Evolutionary conservation across 2,113 vertebrate genomes (phyloP).

Genomic region (Mesoclemmys tuberculata): DNA sequence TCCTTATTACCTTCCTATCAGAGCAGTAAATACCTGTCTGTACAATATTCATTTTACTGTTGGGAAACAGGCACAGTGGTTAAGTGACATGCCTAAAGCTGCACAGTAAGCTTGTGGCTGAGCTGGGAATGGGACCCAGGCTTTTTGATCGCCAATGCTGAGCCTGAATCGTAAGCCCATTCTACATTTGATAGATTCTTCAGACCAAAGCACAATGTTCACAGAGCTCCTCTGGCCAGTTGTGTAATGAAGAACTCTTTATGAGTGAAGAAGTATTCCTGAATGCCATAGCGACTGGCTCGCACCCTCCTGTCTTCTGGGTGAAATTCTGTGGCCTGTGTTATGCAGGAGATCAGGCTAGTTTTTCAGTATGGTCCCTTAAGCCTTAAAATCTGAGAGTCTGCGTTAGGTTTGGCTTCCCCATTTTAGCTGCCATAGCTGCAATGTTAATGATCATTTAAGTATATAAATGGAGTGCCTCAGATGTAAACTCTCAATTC

Average conservation of each 20-base stretch:
- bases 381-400: not conserved
- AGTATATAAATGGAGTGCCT: not conserved
- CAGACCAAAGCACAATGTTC: not conserved
- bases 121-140: not conserved
- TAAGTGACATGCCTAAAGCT: not conserved
- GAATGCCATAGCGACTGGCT: not conserved
- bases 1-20: not conserved
- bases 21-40: not conserved
- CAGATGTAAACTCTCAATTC: not conserved
- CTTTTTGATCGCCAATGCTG: accelerated
- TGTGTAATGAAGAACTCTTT: not conserved
- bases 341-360: not conserved
- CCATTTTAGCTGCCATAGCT: not conserved
- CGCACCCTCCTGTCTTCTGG: not conserved
- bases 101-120: accelerated
- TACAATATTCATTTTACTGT: not conserved
- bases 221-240: not conserved
- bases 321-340: not conserved
- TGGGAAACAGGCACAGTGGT: not conserved
- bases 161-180: not conserved
- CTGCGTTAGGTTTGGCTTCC: not conserved
- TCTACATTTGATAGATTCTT: not conserved
- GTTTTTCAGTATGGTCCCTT: accelerated
- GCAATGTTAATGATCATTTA: not conserved
- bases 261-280: not conserved